Percentiles rank a stretch among this genome's conserved stretches.
These are phyloP conservation scores for Trachurus trachurus DNA, from an alignment of 2,797 vertebrate genomes.

Conservation along the genomic window DNA sequence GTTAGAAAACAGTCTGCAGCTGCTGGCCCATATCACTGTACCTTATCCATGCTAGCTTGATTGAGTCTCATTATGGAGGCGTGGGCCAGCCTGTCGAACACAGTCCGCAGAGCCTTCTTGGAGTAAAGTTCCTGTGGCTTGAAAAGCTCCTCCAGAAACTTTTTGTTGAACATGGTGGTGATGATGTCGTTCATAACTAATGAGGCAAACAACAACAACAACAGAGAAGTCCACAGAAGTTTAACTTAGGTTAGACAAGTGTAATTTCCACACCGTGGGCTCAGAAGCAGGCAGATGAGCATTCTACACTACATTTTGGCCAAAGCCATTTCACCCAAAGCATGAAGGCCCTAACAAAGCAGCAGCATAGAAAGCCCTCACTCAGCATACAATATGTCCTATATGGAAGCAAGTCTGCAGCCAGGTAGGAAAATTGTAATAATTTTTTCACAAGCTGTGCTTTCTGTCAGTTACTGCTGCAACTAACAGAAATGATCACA, in stretches of 20 bases:
- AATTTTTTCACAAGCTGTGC: not conserved
- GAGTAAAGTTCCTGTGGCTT: constrained; percentile 98
- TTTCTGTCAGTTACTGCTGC: not conserved
- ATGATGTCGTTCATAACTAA: constrained; percentile 99
- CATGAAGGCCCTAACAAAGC: constrained; percentile 59
- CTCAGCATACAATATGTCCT: constrained; percentile 22
- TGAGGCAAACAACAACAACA: constrained; percentile 51
- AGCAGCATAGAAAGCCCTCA: constrained; percentile 50
- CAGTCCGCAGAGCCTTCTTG: constrained; percentile 95
- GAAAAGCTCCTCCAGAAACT: constrained; percentile 97
- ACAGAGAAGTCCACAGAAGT: constrained; percentile 28
- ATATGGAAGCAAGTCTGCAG: constrained; percentile 5
- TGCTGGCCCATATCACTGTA: constrained; percentile 50
- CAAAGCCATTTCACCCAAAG: constrained; percentile 21
- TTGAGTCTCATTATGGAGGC: constrained; percentile 99
- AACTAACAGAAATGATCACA: constrained; percentile 3
- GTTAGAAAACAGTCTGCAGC: not conserved
- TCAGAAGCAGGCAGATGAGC: constrained; percentile 56
- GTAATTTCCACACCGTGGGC: not conserved
- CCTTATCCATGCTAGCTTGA: constrained; percentile 99
- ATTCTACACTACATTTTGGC: constrained; percentile 53
- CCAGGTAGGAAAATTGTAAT: not conserved
- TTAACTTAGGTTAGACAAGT: constrained; percentile 31
- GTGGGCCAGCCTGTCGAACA: constrained; percentile 96
- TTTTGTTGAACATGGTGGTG: constrained; percentile 98